phyloP scores from a whole-genome alignment of 2,113 vertebrate species.

The Sceloporus tristichus region DNA sequence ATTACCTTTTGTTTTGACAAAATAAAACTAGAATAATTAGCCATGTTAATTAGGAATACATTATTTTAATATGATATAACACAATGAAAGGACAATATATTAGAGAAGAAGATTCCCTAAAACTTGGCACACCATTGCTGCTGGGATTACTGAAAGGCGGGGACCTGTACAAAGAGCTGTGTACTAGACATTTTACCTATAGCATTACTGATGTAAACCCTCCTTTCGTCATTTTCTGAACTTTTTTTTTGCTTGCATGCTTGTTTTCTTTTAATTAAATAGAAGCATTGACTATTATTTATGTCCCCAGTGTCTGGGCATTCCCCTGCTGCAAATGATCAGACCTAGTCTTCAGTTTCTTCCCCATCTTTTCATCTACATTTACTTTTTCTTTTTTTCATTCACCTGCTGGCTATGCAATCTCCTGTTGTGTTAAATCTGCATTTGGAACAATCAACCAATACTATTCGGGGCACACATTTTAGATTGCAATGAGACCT shows the following conservation, averaged over 20 bases:
- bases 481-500: conserved; percentile 33
- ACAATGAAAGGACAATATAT: background rate
- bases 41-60: background rate
- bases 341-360: background rate
- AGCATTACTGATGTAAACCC: no score
- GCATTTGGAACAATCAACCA: conserved; percentile 15
- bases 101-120: background rate
- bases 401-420: background rate
- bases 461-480: background rate
- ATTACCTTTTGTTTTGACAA: no score
- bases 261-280: background rate
- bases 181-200: background rate
- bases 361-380: background rate
- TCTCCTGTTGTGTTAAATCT: background rate
- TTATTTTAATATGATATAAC: background rate
- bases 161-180: background rate
- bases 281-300: background rate
- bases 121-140: background rate
- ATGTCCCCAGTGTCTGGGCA: background rate
- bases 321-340: background rate
- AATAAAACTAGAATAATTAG: no score
- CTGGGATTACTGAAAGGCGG: background rate
- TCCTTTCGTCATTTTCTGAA: background rate
- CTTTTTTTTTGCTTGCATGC: background rate
- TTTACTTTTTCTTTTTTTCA: conserved; percentile 1